Evolutionary conservation across 2,797 vertebrate genomes (phyloP), one percentile per base, ranked within the genome.

Genomic region (Gobionotothen gibberifrons): DNA sequence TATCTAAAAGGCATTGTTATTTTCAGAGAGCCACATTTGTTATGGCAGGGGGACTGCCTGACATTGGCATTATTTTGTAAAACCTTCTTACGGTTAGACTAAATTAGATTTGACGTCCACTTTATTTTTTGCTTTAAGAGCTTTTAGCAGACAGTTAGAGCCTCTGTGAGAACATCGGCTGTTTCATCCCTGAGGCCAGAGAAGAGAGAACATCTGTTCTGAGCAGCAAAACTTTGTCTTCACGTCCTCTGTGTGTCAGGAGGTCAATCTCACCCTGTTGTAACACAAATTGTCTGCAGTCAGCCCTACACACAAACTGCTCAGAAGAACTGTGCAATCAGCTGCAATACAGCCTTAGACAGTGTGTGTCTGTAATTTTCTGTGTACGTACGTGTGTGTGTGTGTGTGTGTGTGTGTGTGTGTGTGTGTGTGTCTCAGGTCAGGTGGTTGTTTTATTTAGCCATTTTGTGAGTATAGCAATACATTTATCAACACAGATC

Each of bases 161-260:
- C 8, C 26, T 71, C 22, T 76, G 55, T 64, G 68, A 54, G 69
- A 83, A 78, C 63, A 40, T 9, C 0, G 12, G 39, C 53, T 46
- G 21, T 21, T 69, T 77, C 67, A 47, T 71, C 80, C 87, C 73
- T 9, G 62, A 63, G 87, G 89, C 76, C 68, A 79, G 71, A 87
- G 83, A 84, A 69, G 48, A 81, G 59, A 69, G 64, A 91, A 89
- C 91, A 93, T 94, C 91, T 94, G 92, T 86, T 94, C 80, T 62
- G 53, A 69, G 76, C 57, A 48, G 72, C 81, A 78, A 80, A 17
- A 84, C 71, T 57, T 80, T 87, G 85, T 81, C 90, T 73, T 87
- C 66, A 56, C 29, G 56, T 84, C 72, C 68, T 80, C 74, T 44
- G 59, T 52, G 65, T 83, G 85, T 91, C 87, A 85, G 3, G 67